Base-by-base conservation (phyloP, 2,888 invertebrate species). In the Coecobrya sp. region DNA sequence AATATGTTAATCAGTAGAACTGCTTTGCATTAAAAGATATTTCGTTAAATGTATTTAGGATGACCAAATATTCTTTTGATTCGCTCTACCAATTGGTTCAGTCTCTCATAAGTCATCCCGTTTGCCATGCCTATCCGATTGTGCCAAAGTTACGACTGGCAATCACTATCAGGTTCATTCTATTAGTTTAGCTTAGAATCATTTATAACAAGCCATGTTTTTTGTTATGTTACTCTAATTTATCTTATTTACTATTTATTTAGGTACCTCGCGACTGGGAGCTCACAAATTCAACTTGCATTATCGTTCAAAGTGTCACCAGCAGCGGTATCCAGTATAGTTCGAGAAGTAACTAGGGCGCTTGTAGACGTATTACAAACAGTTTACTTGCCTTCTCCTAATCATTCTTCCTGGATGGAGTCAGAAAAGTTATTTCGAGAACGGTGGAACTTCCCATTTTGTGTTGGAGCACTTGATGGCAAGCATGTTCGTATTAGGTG, bases 381-480 rank as follows among this genome's bases (percentile, higher is more conserved):
- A 1, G 36, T n/a, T 0, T 68, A 68, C 8, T n/a, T 68, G 30
- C n/a, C 68, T 11, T 5, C 16, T 13, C 36, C 68, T 2, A 30
- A 11, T n/a, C 16, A 30, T 16, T 5, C 19, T 13, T 7, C 49
- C 0, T 45, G 76, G 49, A 22, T 3, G 0, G 19, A 4, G 4
- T 49, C 70, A 0, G 30, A 68, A 25, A 3, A 25, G 19, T 4
- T 11, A 22, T 52, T 27, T 10, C 3, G 22, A n/a, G 19, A 52
- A 13, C 30, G 79, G 5, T 91, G 85, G 85, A 70, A 84, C n/a
- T 86, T 89, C 82, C 92, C 92, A 8, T 62, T 81, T 49, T 92
- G 92, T 27, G n/a, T 85, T 55, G 92, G 92, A 0, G 89, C 89
- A 8, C 82, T 92, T 0, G 92, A 92, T 30, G 92, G 92, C 1